Evolutionary conservation across 1,140 invertebrate species (phyloP), one percentile per base, ranked within the genome.

Genomic region (Acromyrmex echinatior): DNA sequence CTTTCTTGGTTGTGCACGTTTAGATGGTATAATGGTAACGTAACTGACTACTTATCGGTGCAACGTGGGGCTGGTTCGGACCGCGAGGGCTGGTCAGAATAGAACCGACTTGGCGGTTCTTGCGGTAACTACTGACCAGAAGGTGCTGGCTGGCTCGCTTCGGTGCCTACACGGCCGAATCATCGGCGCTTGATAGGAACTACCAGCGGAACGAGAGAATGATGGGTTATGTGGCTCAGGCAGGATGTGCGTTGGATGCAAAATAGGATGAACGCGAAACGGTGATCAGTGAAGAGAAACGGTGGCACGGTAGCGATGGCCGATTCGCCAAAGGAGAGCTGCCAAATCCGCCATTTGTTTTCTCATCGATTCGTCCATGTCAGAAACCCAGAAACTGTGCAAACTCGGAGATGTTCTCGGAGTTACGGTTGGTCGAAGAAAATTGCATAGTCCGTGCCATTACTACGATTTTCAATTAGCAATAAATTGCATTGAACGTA

Each of bases 41-140:
- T 71, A 73, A 78, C 73, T 74, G 73, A 71, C 77, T 89, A 79
- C 58, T 76, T 63, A 71, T 35, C 56, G 71, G 60, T 51, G 51
- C 18, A 35, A 45, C 18, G 76, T 84, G 87, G 6, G 76, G 80
- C 79, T 70, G 25, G 73, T 60, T 76, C 70, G 82, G 58, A 39
- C 25, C 58, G 10, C 58, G 10, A 7, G 78, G 71, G 45, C 66
- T 74, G 84, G 62, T 76, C 80, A 89, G 89, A 90, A 92, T 88
- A 91, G 92, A 92, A 92, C 88, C 86, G 92, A 92, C 91, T 93
- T 92, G 70, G 80, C 39, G 80, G 56, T 84, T 84, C 45, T 39
- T 92, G 93, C 87, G 93, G 92, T 93, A 94, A 94, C 91, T 93
- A 90, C 92, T 93, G 93, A 93, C 93, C 92, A 92, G 81, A 66